Conservation (phyloP, 2,797 vertebrate species). For the Spea hammondii region DNA sequence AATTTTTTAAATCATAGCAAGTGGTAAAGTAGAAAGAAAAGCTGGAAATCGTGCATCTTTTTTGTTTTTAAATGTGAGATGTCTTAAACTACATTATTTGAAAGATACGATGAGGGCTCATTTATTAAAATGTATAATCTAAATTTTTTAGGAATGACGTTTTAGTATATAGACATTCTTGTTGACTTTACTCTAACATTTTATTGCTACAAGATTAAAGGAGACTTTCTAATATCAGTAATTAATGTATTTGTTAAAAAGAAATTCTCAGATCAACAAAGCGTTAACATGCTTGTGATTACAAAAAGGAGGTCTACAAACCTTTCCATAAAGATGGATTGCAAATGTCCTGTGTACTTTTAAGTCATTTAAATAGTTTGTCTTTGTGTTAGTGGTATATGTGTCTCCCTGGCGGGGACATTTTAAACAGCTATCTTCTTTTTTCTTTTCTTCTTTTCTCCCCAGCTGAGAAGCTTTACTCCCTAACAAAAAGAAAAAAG, state of each 20-base stretch:
- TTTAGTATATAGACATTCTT: too few species aligned
- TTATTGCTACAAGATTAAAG: too few species aligned
- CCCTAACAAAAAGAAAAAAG: slow-evolving; percentile 56
- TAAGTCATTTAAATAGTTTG: slow-evolving; percentile 43
- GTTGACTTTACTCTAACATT: too few species aligned
- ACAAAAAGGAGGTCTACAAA: slow-evolving; percentile 18
- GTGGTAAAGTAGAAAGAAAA: too few species aligned
- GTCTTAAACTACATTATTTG: too few species aligned
- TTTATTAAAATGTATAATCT: too few species aligned
- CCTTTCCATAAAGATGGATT: slow-evolving; percentile 32
- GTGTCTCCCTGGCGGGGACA: slow-evolving; percentile 48
- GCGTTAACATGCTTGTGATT: background rate
- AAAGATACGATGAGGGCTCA: too few species aligned
- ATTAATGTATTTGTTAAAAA: background rate
- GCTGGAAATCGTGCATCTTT: too few species aligned
- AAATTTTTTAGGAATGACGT: too few species aligned
- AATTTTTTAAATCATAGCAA: too few species aligned
- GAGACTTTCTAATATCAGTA: background rate
- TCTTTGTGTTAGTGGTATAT: slow-evolving; percentile 7
- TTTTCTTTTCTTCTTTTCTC: slow-evolving; percentile 68
- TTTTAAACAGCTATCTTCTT: slow-evolving; percentile 61
- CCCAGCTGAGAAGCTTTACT: slow-evolving; percentile 68
- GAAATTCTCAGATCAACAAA: slow-evolving; percentile 17
- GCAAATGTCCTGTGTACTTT: slow-evolving; percentile 37
- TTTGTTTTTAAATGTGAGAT: too few species aligned